Evolutionary conservation across 2,113 vertebrate genomes (phyloP).

Genomic region (Muscicapa adusta): DNA sequence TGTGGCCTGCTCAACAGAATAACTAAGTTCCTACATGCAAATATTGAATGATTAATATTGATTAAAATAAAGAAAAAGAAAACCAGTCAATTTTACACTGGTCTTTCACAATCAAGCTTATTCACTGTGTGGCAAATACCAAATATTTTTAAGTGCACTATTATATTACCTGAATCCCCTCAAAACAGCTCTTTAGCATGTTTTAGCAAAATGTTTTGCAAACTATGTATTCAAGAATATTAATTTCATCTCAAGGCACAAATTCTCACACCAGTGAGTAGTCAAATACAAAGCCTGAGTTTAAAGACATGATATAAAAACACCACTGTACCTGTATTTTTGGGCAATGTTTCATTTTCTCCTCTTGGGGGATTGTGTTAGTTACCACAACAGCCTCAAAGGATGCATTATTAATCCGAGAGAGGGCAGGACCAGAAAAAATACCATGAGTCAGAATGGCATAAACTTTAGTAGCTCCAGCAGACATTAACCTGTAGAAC

Average conservation of each 20-base stretch:
- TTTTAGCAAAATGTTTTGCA: not conserved
- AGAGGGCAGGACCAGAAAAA: conserved; percentile 93
- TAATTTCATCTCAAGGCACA: not conserved
- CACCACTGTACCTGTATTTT: conserved; percentile 87
- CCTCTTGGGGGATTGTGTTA: conserved; percentile 95
- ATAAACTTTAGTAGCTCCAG: conserved; percentile 90
- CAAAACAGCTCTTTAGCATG: not conserved
- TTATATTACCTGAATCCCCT: not conserved
- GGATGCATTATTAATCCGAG: conserved; percentile 88
- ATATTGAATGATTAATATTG: not conserved
- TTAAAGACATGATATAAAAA: not conserved
- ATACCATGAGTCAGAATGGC: conserved; percentile 96
- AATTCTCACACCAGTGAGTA: not conserved
- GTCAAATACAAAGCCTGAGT: not conserved
- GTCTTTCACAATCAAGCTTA: not conserved
- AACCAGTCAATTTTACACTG: not conserved
- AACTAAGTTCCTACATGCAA: not conserved
- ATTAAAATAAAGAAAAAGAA: fast-evolving
- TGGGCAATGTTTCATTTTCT: conserved; percentile 92
- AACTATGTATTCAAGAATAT: not conserved
- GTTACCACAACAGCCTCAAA: conserved; percentile 96
- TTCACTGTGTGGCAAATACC: not conserved
- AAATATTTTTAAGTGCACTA: not conserved
- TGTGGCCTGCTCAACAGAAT: not conserved
- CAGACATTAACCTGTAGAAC: conserved; percentile 81